phyloP scores from a whole-genome alignment of 2,888 invertebrate genomes.

The Noctua janthina region DNA sequence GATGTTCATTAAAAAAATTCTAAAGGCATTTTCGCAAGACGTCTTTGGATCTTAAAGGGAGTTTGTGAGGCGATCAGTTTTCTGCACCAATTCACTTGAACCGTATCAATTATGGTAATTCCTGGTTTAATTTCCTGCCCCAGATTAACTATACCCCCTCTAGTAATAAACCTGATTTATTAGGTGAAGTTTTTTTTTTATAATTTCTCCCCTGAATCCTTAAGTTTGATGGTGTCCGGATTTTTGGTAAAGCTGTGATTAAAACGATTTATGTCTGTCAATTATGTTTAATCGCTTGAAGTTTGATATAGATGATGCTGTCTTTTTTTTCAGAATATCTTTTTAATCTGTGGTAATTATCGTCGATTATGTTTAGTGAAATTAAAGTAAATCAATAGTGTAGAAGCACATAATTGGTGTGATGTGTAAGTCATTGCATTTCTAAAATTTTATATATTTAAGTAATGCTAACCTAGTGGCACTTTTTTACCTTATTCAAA shows the following conservation, averaged over 20 bases:
- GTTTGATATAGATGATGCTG: constrained; percentile 3
- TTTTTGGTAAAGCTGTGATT: constrained; percentile 54
- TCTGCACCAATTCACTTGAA: constrained; percentile 85
- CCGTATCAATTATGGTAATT: constrained; percentile 90
- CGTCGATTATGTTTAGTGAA: neutral
- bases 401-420: neutral
- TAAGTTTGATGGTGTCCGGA: constrained; percentile 49
- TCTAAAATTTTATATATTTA: neutral
- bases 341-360: neutral
- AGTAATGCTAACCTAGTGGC: no score
- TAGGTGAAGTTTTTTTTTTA: constrained; percentile 77
- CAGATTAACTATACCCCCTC: constrained; percentile 86
- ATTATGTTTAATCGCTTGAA: constrained; percentile 41
- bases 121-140: constrained; percentile 88
- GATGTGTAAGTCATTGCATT: neutral
- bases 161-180: constrained; percentile 88
- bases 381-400: neutral
- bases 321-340: neutral
- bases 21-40: constrained; percentile 73
- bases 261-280: constrained; percentile 45
- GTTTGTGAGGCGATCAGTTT: constrained; percentile 84
- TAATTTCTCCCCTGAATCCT: constrained; percentile 71
- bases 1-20: constrained; percentile 77
- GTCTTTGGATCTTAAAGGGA: constrained; percentile 67
- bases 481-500: no score